Evolutionary conservation across 2,888 invertebrate genomes (phyloP).

Genomic region (Nasonovia ribisnigri): DNA sequence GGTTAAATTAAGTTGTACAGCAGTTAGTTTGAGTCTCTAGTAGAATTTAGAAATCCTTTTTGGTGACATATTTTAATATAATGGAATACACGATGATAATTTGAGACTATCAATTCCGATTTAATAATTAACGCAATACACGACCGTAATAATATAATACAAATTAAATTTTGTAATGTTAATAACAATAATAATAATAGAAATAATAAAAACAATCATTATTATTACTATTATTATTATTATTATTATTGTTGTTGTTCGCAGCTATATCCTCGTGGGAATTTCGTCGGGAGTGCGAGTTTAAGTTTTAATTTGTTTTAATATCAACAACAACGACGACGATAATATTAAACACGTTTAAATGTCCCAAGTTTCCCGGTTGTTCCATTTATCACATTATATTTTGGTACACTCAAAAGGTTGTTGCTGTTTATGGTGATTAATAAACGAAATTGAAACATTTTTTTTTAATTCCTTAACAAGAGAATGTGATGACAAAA

Average conservation of each 20-base stretch:
- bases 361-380: slow-evolving; percentile 25
- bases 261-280: slow-evolving; percentile 14
- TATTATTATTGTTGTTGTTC: not conserved
- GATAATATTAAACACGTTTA: slow-evolving; percentile 13
- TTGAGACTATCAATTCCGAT: not conserved
- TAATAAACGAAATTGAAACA: not conserved
- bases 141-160: not conserved
- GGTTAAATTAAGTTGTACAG: not conserved
- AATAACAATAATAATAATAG: not conserved
- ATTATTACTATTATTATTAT: not conserved
- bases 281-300: not conserved
- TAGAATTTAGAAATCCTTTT: not conserved
- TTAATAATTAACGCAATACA: not conserved
- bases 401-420: not conserved
- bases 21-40: not conserved
- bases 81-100: not conserved
- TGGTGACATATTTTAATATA: not conserved
- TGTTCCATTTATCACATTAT: slow-evolving; percentile 10
- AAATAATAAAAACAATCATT: not conserved
- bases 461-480: not conserved
- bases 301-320: slow-evolving; percentile 45
- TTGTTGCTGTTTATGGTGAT: not conserved
- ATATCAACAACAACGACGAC: slow-evolving; percentile 21
- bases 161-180: not conserved
- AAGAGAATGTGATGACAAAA: not conserved